These are phyloP conservation scores for Tyto alba DNA, from an alignment of 2,113 vertebrate species.

Conservation along the genomic window DNA sequence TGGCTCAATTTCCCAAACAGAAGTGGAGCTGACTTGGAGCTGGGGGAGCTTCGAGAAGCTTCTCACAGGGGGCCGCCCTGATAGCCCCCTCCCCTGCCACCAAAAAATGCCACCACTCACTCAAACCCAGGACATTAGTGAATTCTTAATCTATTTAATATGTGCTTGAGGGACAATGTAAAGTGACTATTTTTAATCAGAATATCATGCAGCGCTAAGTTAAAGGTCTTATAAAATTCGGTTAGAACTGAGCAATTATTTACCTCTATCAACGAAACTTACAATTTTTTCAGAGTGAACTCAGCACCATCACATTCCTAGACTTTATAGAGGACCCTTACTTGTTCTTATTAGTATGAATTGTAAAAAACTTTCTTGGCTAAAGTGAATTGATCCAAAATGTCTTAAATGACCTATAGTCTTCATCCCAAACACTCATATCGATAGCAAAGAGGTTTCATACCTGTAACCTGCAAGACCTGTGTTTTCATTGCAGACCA, in stretches of 20 bases:
- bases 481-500: neutral
- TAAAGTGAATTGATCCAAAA: neutral
- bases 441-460: neutral
- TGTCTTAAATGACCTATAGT: neutral
- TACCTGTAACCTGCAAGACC: neutral
- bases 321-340: neutral
- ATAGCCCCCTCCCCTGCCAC: too few species aligned
- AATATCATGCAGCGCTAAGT: neutral
- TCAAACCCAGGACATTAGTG: too few species aligned
- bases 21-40: too few species aligned
- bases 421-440: neutral
- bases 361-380: neutral
- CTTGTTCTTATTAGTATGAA: neutral
- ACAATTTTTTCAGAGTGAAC: neutral
- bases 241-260: neutral
- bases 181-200: neutral
- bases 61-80: too few species aligned
- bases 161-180: neutral
- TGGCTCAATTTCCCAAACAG: too few species aligned
- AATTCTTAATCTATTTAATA: neutral
- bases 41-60: too few species aligned
- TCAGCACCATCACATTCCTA: neutral
- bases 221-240: neutral
- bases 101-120: too few species aligned
- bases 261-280: neutral